These are phyloP conservation scores for Pachyrhynchus sulphureomaculatus DNA, from an alignment of 1,140 invertebrate genomes.

Conservation along the genomic window DNA sequence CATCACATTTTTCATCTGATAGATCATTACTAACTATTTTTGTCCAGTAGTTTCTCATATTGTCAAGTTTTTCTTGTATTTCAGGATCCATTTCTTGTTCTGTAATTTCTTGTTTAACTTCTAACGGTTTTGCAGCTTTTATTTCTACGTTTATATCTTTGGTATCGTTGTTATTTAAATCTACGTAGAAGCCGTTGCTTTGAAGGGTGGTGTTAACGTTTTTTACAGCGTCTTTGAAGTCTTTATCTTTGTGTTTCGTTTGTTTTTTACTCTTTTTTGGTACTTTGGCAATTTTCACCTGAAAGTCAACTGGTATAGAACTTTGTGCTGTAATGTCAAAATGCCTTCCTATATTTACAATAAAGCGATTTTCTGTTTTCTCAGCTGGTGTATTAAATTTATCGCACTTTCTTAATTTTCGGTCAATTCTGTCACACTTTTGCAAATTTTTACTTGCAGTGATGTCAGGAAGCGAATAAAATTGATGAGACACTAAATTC, in stretches of 20 bases:
- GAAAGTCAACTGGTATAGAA: slow-evolving; percentile 48
- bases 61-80: slow-evolving; percentile 66
- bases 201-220: slow-evolving; percentile 45
- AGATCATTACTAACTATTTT: slow-evolving; percentile 57
- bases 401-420: slow-evolving; percentile 59
- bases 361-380: slow-evolving; percentile 44
- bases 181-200: slow-evolving; percentile 14
- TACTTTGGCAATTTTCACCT: slow-evolving; percentile 50
- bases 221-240: slow-evolving; percentile 46
- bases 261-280: slow-evolving; percentile 40
- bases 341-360: slow-evolving; percentile 50
- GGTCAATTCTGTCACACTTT: slow-evolving; percentile 66
- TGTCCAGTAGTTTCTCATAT: slow-evolving; percentile 67
- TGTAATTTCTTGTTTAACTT: slow-evolving; percentile 29
- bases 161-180: slow-evolving; percentile 38
- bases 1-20: slow-evolving; percentile 44
- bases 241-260: slow-evolving; percentile 30
- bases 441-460: slow-evolving; percentile 65
- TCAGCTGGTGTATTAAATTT: slow-evolving; percentile 36
- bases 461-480: slow-evolving; percentile 67
- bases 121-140: slow-evolving; percentile 11
- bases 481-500: slow-evolving; percentile 64
- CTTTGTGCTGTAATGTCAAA: slow-evolving; percentile 46
- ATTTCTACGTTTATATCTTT: slow-evolving; percentile 31
- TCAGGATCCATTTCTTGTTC: slow-evolving; percentile 50